Base-by-base conservation (phyloP, 2,113 vertebrate species). In the Zosterops lateralis region DNA sequence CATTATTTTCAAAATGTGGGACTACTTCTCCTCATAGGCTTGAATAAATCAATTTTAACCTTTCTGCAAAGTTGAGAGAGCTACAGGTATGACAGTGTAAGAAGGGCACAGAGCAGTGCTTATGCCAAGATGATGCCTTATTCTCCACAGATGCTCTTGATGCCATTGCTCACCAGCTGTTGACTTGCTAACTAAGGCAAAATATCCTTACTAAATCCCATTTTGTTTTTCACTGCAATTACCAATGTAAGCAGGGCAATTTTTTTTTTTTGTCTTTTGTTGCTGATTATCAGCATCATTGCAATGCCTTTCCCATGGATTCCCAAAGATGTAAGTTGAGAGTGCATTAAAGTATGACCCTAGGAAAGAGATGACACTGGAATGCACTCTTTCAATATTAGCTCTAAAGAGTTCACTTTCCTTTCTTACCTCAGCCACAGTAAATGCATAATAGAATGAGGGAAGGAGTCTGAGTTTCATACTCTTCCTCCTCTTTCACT, bases 41-140 rank as follows among this genome's bases (percentile, higher is more conserved):
- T 76, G 56, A 90, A 79, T 70, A 88, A 92, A 95, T 92, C 26
- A 88, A 9, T 65, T 80, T 13, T 44, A 90, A 95, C 74, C 58
- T 92, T 87, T 79, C 38, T 66, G 20, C 7, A 73, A 77, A 58
- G 51, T 51, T 90, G 48, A 58, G 64, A 44, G 36, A 2, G 4
- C 79, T 90, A 94, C 56, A 81, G 68, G 80, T 93, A 38, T 71
- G 67, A 44, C 24, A 61, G 11, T 40, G 22, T 48, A 62, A 67
- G 83, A 93, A 92, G 51, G 42, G 17, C 54, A 82, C 24, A 45
- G 31, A 79, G 58, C 25, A 61, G 18, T 82, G 71, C 14, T 84
- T 80, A 26, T 64, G 29, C 24, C 64, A 62, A n/a, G 32, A 73
- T 74, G 72, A 70, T 47, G 56, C 38, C 7, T 92, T 62, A 51